phyloP scores from a whole-genome alignment of 2,797 vertebrate genomes.

The Yasuhikotakia modesta region DNA sequence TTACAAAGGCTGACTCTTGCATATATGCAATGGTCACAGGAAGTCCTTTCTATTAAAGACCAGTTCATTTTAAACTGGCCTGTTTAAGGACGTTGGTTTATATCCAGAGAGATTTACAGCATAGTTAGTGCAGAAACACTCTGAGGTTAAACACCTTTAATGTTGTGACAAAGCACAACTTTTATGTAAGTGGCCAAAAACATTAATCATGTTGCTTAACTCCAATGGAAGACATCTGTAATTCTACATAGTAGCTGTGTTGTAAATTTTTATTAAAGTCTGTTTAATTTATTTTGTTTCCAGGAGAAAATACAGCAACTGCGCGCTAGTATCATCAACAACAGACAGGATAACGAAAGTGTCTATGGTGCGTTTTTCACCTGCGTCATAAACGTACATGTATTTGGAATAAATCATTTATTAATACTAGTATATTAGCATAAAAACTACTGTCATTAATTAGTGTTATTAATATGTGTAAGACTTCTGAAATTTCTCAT shows the following conservation, averaged over 20 bases:
- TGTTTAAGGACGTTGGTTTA: background rate
- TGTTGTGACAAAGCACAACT: background rate
- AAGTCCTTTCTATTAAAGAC: background rate
- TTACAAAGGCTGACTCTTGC: background rate
- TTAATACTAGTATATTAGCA: background rate
- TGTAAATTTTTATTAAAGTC: background rate
- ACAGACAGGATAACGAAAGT: constrained; percentile 61
- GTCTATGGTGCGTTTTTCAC: constrained; percentile 71
- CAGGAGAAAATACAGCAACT: constrained; percentile 72
- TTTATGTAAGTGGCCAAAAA: background rate
- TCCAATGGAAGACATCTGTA: background rate
- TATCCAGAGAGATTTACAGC: background rate
- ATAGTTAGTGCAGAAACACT: background rate
- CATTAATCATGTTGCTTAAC: background rate
- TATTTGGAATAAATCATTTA: background rate
- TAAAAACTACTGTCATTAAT: no score
- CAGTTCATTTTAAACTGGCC: background rate
- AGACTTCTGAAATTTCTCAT: background rate
- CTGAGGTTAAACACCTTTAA: background rate
- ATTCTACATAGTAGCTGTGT: no score
- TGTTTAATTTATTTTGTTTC: constrained; percentile 24
- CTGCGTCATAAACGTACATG: background rate
- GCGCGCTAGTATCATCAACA: constrained; percentile 62
- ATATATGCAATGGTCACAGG: background rate
- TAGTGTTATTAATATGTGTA: no score